Base-by-base conservation (phyloP, 2,888 invertebrate species). In the Polymixis lichenea region DNA sequence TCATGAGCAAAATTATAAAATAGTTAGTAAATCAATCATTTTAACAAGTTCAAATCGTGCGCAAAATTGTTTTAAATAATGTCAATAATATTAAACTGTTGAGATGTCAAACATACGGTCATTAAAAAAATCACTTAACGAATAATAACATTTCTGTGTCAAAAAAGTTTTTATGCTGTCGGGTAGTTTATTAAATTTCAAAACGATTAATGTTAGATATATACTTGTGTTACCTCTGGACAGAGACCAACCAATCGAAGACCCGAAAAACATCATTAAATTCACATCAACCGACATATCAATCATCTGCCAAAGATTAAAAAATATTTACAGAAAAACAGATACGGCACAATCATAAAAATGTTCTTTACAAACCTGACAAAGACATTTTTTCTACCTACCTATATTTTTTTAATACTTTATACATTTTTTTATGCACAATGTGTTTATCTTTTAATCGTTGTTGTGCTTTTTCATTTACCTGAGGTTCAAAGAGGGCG, bases 381-480 rank as follows among this genome's bases (percentile, higher is more conserved):
- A 85, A 85, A 82, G 67, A 71, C 32, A 58, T 66, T 67, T 60
- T 75, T 69, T 72, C 17, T 69, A 19, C 55, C 6, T 46, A 55
- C 25, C 53, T 56, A n/a, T 79, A 49, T 80, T 62, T 66, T 71
- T 84, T 77, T 73, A 62, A 73, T 80, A 75, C 66, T 75, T 76
- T 76, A n/a, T 72, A 65, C 56, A 32, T 75, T 51, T 75, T 68
- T 70, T 75, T 60, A 53, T 74, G 78, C 83, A 85, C 83, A 85
- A 82, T 75, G 68, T 66, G 73, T 80, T 87, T 86, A 88, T 86
- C 73, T 83, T 75, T 67, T 85, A 85, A 90, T 89, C 85, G 87
- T 77, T 83, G 87, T 83, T 80, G 78, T 74, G 56, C 32, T 86
- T 88, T 38, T 86, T 89, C 87, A 87, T 89, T 88, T 88, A 88